A percentile compares a stretch with the other conserved stretches of the same genome.
phyloP scores from a whole-genome alignment of 1,140 invertebrate species.

The Daktulosphaira vitifoliae region DNA sequence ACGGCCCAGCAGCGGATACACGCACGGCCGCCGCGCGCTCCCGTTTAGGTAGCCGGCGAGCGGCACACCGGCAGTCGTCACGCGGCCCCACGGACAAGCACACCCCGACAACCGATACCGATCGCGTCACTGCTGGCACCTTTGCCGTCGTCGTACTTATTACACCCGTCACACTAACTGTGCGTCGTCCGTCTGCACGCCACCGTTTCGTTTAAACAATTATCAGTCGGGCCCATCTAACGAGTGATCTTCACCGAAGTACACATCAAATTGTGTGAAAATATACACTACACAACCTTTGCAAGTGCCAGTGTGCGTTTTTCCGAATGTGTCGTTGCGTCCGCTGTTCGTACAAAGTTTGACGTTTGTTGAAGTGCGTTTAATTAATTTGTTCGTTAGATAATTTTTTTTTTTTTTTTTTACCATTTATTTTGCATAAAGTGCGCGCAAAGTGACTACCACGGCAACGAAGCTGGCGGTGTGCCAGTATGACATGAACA shows the following conservation, averaged over 20 bases:
- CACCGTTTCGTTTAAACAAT: not conserved
- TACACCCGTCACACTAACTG: no score
- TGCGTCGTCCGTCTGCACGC: no score
- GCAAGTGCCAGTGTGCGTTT: not conserved
- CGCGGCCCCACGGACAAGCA: constrained; percentile 29
- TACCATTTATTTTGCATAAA: constrained; percentile 18
- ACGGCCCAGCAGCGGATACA: constrained; percentile 12
- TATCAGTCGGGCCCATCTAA: not conserved
- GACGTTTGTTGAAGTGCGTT: no score
- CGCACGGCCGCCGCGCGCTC: constrained; percentile 7
- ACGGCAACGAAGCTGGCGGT: constrained; percentile 34
- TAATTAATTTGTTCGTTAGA: no score
- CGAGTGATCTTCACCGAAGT: no score
- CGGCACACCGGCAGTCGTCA: constrained; percentile 21
- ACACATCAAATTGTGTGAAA: no score
- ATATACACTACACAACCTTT: no score
- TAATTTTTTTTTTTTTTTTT: not conserved
- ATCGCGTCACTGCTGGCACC: no score
- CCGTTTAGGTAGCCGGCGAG: constrained; percentile 25
- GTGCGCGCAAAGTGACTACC: constrained; percentile 17
- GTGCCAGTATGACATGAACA: constrained; percentile 37
- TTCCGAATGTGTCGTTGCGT: not conserved
- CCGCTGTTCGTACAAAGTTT: not conserved
- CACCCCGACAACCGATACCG: not conserved
- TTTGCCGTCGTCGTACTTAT: not conserved